phyloP scores from a whole-genome alignment of 1,140 invertebrate genomes.

The Psilanteris sp. region DNA sequence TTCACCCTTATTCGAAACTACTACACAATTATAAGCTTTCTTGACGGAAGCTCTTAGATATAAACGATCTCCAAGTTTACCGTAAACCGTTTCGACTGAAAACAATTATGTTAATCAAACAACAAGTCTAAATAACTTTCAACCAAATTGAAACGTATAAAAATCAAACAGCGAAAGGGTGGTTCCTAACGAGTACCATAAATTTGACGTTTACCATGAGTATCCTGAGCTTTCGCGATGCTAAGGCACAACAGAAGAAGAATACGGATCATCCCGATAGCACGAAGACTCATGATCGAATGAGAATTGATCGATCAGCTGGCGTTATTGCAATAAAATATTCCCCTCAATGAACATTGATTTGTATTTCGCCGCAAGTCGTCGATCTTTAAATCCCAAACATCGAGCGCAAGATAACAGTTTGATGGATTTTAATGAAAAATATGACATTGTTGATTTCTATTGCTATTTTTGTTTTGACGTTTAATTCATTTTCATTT shows the following conservation, averaged over 20 bases:
- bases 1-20: conserved; percentile 6
- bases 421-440: conserved; percentile 3
- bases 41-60: conserved; percentile 10
- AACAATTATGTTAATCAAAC: conserved; percentile 41
- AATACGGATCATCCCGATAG: conserved; percentile 58
- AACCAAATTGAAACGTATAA: conserved; percentile 26
- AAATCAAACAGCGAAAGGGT: conserved; percentile 68
- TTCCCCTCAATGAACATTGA: conserved; percentile 25
- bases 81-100: conserved; percentile 34
- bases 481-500: background rate
- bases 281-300: conserved; percentile 47
- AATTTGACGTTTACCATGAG: conserved; percentile 70
- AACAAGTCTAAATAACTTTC: conserved; percentile 1
- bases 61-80: background rate
- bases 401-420: background rate
- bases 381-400: background rate
- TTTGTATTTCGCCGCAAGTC: background rate
- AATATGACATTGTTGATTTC: conserved; percentile 4
- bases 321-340: conserved; percentile 48
- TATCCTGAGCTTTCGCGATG: conserved; percentile 27
- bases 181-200: conserved; percentile 65
- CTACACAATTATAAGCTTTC: conserved; percentile 12
- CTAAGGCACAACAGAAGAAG: conserved; percentile 60
- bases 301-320: conserved; percentile 40
- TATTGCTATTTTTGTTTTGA: background rate